These are phyloP conservation scores for Cherax destructor DNA, from an alignment of 1,140 invertebrate genomes.

Conservation along the genomic window DNA sequence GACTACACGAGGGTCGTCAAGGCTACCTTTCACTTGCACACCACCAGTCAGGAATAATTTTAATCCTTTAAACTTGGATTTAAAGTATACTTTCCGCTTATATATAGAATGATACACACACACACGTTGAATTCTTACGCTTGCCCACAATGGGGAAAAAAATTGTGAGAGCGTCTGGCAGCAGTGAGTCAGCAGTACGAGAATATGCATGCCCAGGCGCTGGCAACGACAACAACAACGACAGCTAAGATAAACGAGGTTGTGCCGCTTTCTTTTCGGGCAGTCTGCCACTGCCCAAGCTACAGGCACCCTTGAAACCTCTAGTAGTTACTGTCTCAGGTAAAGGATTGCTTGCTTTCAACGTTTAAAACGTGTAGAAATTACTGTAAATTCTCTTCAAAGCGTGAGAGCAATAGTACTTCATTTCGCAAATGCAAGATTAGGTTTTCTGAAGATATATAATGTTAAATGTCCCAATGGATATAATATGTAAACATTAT, in stretches of 20 bases:
- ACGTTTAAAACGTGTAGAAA: not conserved
- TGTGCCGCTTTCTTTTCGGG: not conserved
- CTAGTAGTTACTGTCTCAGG: not conserved
- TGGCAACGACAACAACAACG: not conserved
- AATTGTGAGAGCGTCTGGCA: not conserved
- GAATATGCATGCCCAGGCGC: not conserved
- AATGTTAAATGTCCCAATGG: too few relatives aligned
- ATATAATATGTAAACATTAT: too few relatives aligned
- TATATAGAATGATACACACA: too few relatives aligned
- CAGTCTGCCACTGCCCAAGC: not conserved
- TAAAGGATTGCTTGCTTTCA: constrained; percentile 1
- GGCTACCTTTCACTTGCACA: too few relatives aligned
- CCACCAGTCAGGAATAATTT: too few relatives aligned
- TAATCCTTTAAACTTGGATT: too few relatives aligned
- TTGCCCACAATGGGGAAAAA: not conserved
- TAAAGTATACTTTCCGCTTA: too few relatives aligned
- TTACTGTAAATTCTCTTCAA: not conserved
- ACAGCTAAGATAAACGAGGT: not conserved
- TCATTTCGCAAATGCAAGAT: not conserved
- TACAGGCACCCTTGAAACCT: not conserved
- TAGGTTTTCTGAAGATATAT: not conserved
- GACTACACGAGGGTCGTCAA: too few relatives aligned
- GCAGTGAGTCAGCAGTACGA: constrained; percentile 5
- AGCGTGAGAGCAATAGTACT: not conserved
- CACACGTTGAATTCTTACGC: not conserved